phyloP scores from a whole-genome alignment of 2,113 vertebrate species.

The Istiophorus platypterus region DNA sequence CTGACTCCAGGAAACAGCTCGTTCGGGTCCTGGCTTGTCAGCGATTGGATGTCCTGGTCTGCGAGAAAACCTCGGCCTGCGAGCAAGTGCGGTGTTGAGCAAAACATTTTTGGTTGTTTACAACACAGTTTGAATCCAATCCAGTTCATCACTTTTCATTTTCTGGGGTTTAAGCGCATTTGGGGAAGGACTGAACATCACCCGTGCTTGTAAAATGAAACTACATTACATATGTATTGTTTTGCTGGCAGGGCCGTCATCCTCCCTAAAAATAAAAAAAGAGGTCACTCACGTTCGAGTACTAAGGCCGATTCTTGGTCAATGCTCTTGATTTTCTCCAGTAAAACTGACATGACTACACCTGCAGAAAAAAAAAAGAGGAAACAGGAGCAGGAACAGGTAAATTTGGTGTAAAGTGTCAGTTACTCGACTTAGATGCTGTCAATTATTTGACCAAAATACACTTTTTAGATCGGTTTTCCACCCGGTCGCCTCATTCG shows the following conservation, averaged over 20 bases:
- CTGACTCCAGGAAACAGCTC: neutral
- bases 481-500: too few species aligned
- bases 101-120: too few species aligned
- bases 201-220: too few species aligned
- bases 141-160: neutral
- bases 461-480: too few species aligned
- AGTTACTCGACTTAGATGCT: too few species aligned
- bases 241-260: too few species aligned
- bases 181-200: too few species aligned
- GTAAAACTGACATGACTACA: constrained; percentile 31
- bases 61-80: rapidly evolving
- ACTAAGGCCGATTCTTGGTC: rapidly evolving
- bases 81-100: rapidly evolving
- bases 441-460: too few species aligned
- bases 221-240: neutral
- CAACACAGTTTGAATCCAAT: neutral
- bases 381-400: neutral
- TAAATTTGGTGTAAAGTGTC: too few species aligned
- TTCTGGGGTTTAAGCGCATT: neutral
- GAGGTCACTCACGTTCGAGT: neutral
- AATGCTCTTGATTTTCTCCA: neutral
- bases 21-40: constrained; percentile 20
- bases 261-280: too few species aligned
- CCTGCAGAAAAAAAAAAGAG: constrained; percentile 25
- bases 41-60: neutral